phyloP scores from a whole-genome alignment of 2,888 invertebrate species.

The Agonum fuliginosum region DNA sequence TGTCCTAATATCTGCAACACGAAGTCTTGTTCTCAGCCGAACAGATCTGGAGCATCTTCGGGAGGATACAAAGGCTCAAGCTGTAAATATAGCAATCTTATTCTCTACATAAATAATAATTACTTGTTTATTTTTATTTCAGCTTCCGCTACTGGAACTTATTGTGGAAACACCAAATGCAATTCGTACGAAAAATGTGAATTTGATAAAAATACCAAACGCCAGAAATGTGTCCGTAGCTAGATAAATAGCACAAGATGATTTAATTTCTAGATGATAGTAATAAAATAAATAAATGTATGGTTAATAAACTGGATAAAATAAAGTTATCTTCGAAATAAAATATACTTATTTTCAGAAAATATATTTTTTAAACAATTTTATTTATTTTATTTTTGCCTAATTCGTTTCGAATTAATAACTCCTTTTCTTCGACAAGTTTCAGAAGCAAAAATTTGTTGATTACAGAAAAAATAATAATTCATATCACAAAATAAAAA shows the following conservation, averaged over 20 bases:
- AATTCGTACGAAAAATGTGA: conserved; percentile 81
- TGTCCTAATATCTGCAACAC: conserved; percentile 82
- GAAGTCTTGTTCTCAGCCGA: conserved; percentile 79
- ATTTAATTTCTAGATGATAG: background rate
- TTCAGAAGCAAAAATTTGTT: too few species aligned
- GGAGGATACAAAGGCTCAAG: conserved; percentile 71
- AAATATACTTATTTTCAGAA: too few species aligned
- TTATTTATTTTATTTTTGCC: too few species aligned
- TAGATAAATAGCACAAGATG: conserved; percentile 68
- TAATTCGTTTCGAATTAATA: too few species aligned
- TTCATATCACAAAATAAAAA: too few species aligned
- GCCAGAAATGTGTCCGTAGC: conserved; percentile 79
- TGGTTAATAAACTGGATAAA: background rate
- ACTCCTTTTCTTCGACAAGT: too few species aligned
- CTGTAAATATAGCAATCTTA: conserved; percentile 61
- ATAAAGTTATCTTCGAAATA: too few species aligned
- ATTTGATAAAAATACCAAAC: conserved; percentile 78
- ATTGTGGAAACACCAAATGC: conserved; percentile 83
- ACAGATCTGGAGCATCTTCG: conserved; percentile 66
- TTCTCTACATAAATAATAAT: conserved; percentile 4
- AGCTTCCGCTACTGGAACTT: conserved; percentile 75
- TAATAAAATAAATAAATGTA: conserved; percentile 8
- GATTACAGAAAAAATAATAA: too few species aligned
- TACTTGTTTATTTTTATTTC: conserved; percentile 61
- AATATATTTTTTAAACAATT: too few species aligned